A percentile compares a stretch with the other conserved stretches of the same genome.
Evolutionary conservation across 2,888 invertebrate species (phyloP).

Genomic region (Lasioglossum pauxillum): DNA sequence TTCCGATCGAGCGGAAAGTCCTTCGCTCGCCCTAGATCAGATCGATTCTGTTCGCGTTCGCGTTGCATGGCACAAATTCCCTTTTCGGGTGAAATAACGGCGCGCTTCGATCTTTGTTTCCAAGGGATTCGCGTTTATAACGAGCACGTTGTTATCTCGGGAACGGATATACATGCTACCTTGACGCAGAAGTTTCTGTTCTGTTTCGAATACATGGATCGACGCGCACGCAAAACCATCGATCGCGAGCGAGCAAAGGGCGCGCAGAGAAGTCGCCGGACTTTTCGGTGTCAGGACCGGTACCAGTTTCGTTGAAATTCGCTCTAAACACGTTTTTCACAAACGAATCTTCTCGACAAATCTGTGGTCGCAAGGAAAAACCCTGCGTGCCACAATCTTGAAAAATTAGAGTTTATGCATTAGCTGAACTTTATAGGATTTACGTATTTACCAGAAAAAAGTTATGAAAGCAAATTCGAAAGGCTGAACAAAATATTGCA

Average conservation of each 20-base stretch:
- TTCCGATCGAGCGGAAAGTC: neutral
- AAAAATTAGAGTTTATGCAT: too few species aligned
- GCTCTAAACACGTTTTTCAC: neutral
- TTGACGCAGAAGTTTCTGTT: conserved; percentile 19
- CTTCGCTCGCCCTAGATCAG: conserved; percentile 5
- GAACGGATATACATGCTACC: neutral
- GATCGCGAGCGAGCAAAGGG: neutral
- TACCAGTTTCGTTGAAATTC: neutral
- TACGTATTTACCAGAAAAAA: too few species aligned
- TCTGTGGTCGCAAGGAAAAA: too few species aligned
- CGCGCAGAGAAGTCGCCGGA: neutral
- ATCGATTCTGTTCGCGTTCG: neutral
- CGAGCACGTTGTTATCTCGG: conserved; percentile 4
- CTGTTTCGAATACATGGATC: conserved; percentile 30
- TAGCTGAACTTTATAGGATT: too few species aligned
- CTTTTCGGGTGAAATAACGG: neutral
- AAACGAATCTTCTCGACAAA: too few species aligned
- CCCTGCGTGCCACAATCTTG: too few species aligned
- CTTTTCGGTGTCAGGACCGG: neutral
- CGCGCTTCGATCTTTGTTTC: neutral
- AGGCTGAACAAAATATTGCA: too few species aligned
- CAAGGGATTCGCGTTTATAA: conserved; percentile 1
- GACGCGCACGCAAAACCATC: conserved; percentile 20
- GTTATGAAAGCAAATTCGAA: too few species aligned
- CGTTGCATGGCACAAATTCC: conserved; percentile 1